Evolutionary conservation across 2,888 invertebrate genomes (phyloP).

Genomic region (Carterocephalus palaemon): DNA sequence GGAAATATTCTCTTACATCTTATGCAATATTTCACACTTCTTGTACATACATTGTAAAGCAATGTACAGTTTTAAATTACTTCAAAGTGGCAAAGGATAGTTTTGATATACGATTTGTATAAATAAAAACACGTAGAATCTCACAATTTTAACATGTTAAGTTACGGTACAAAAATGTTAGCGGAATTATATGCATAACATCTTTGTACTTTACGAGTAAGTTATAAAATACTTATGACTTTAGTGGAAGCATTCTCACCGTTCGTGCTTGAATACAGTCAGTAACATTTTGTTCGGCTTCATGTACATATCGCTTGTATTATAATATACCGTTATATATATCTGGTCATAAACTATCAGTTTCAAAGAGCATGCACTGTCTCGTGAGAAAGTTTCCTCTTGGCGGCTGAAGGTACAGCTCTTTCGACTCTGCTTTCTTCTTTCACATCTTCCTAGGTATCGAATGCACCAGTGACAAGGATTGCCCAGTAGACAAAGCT

Average conservation of each 20-base stretch:
- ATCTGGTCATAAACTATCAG: conserved; percentile 76
- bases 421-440: conserved; percentile 82
- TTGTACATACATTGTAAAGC: conserved; percentile 23
- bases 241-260: conserved; percentile 81
- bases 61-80: conserved; percentile 20
- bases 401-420: conserved; percentile 92
- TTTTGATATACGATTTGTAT: conserved; percentile 8
- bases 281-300: conserved; percentile 78
- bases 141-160: conserved; percentile 16
- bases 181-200: conserved; percentile 37
- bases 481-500: conserved; percentile 94
- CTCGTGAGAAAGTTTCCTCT: conserved; percentile 90
- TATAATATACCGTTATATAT: conserved; percentile 74
- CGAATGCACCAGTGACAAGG: conserved; percentile 94
- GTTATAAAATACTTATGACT: conserved; percentile 37
- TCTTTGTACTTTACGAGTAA: conserved; percentile 39
- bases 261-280: conserved; percentile 78
- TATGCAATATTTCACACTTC: conserved; percentile 2
- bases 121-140: conserved; percentile 16
- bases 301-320: conserved; percentile 83
- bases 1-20: conserved; percentile 7
- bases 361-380: conserved; percentile 82
- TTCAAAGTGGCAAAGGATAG: conserved; percentile 11
- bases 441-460: conserved; percentile 83
- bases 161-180: conserved; percentile 21